Conservation (phyloP, 2,113 vertebrate species). For the Anoplopoma fimbria region DNA sequence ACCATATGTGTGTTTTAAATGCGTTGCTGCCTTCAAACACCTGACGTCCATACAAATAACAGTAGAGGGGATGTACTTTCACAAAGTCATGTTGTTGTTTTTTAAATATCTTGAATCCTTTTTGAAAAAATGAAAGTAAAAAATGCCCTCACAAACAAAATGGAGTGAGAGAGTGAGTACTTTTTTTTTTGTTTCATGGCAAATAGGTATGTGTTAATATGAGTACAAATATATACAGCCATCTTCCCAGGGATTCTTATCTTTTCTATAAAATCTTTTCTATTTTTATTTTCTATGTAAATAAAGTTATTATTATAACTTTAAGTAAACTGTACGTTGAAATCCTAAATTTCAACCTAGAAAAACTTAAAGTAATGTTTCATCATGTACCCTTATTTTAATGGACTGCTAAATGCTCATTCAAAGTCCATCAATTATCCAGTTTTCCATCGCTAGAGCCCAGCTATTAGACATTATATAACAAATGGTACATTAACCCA, state of each 20-base stretch:
- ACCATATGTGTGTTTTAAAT: background rate
- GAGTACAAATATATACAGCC: background rate
- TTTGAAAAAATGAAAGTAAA: background rate
- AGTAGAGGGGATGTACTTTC: background rate
- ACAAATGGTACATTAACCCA: background rate
- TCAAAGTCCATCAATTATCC: background rate
- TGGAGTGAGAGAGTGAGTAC: background rate
- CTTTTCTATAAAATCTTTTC: too few species aligned
- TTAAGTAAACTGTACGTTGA: background rate
- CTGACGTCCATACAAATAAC: background rate
- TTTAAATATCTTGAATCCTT: conserved; percentile 12
- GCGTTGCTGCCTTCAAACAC: background rate
- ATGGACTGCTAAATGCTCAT: background rate
- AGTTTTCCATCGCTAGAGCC: background rate
- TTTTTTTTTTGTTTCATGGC: background rate
- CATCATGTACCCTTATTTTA: background rate
- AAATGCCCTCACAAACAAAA: background rate
- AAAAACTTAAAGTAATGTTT: background rate
- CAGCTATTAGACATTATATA: background rate
- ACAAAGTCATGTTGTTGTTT: background rate
- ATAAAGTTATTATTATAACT: too few species aligned
- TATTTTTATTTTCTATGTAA: too few species aligned
- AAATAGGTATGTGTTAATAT: background rate
- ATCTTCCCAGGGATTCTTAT: background rate
- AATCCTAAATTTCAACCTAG: background rate